Conservation (phyloP, 2,888 invertebrate species). For the Phaonia tiefii region DNA sequence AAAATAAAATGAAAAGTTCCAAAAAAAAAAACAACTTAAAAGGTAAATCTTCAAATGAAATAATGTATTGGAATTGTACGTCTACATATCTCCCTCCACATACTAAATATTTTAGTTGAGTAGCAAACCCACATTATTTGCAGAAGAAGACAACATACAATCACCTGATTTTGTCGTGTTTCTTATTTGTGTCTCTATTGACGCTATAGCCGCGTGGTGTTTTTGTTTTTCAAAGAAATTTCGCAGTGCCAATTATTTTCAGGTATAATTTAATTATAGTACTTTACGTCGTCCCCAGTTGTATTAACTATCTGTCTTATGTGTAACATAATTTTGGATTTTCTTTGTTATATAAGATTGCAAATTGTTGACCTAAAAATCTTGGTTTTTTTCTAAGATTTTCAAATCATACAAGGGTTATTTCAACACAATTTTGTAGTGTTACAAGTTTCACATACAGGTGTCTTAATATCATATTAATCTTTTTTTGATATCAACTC, state of each 20-base stretch:
- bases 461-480: constrained; percentile 41
- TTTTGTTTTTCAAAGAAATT: neutral
- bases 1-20: no score
- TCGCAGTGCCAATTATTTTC: constrained; percentile 7
- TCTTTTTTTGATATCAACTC: constrained; percentile 30
- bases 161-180: neutral
- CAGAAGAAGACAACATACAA: neutral
- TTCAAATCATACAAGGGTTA: constrained; percentile 45
- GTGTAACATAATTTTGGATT: no score
- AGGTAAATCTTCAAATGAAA: no score
- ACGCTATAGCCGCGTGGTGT: neutral
- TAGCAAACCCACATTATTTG: no score
- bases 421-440: constrained; percentile 40
- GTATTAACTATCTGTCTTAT: no score
- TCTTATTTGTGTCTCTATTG: neutral
- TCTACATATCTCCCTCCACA: no score
- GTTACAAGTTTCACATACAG: constrained; percentile 18
- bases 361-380: constrained; percentile 25
- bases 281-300: neutral
- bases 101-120: no score
- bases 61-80: no score
- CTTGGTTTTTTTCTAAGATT: neutral
- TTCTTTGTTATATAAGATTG: no score
- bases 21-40: no score
- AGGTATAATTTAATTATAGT: constrained; percentile 21